These are phyloP conservation scores for Triplophysa bombifrons DNA, from an alignment of 2,797 vertebrate species.

Conservation along the genomic window DNA sequence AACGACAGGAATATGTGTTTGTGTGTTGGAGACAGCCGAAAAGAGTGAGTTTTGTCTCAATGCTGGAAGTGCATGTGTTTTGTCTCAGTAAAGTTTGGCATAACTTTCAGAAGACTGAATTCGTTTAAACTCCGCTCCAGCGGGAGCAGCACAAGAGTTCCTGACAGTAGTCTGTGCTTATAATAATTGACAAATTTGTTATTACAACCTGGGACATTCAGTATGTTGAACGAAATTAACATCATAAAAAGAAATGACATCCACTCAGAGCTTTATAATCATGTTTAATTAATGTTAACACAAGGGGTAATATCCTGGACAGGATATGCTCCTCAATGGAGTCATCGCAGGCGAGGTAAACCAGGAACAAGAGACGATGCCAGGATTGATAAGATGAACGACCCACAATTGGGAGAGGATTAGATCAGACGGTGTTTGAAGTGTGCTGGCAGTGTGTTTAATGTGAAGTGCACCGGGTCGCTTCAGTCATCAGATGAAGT, in stretches of 20 bases:
- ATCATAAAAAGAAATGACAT: slow-evolving; percentile 61
- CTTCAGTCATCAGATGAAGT: slow-evolving; percentile 34
- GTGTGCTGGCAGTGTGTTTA: slow-evolving; percentile 27
- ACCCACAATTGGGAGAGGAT: slow-evolving; percentile 34
- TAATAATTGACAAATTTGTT: slow-evolving; percentile 51
- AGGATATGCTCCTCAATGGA: slow-evolving; percentile 51
- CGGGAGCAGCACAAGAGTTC: slow-evolving; percentile 58
- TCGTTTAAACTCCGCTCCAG: slow-evolving; percentile 1
- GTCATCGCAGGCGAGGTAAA: slow-evolving; percentile 62
- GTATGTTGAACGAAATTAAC: slow-evolving; percentile 68
- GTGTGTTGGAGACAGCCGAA: slow-evolving; percentile 27
- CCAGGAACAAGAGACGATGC: slow-evolving; percentile 49
- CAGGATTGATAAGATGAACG: slow-evolving; percentile 36
- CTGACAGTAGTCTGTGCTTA: slow-evolving; percentile 30
- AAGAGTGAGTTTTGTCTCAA: slow-evolving; percentile 57
- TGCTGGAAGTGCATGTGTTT: slow-evolving; percentile 56
- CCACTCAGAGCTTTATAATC: slow-evolving; percentile 56
- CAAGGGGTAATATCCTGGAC: slow-evolving; percentile 67
- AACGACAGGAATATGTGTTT: slow-evolving; percentile 25
- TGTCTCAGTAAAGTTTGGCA: background rate
- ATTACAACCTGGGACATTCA: slow-evolving; percentile 61
- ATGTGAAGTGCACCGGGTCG: slow-evolving; percentile 27
- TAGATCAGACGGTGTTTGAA: slow-evolving; percentile 48
- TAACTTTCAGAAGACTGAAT: slow-evolving; percentile 20
- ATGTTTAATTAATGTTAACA: slow-evolving; percentile 73